These are phyloP conservation scores for Edolisoma coerulescens DNA, from an alignment of 2,113 vertebrate species.

Conservation along the genomic window DNA sequence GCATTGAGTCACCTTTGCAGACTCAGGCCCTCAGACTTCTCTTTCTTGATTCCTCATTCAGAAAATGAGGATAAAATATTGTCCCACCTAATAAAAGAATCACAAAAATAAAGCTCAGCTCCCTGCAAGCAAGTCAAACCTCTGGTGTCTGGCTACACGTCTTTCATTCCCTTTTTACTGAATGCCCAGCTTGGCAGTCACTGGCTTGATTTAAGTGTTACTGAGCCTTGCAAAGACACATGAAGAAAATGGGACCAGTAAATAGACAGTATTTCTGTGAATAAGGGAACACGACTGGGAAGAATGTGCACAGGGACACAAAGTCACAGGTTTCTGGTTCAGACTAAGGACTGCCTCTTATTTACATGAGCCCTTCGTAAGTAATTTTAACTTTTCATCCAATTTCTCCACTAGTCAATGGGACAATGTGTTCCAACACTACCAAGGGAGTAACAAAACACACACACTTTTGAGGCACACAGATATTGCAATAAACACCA, in stretches of 20 bases:
- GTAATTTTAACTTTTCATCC: neutral
- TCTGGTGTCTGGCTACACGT: neutral
- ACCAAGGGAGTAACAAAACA: neutral
- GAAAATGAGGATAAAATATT: neutral
- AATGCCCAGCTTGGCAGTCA: neutral
- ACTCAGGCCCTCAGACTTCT: neutral
- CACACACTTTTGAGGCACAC: neutral
- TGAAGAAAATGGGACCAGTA: neutral
- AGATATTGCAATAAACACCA: neutral
- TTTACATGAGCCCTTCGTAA: rapidly evolving
- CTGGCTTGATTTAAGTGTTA: neutral
- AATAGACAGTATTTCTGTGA: neutral
- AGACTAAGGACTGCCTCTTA: neutral
- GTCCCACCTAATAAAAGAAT: neutral
- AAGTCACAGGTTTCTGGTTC: neutral
- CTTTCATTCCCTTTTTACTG: neutral
- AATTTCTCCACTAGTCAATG: neutral
- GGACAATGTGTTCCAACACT: neutral
- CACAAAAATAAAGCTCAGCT: neutral
- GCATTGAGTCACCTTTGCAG: neutral
- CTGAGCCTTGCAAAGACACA: neutral
- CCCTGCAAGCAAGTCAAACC: neutral
- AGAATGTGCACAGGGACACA: neutral
- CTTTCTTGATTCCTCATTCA: neutral
- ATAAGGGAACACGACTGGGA: neutral